These are phyloP conservation scores for Acropora tenuis DNA, from an alignment of 64 coral and sea anemone species.

Conservation along the genomic window DNA sequence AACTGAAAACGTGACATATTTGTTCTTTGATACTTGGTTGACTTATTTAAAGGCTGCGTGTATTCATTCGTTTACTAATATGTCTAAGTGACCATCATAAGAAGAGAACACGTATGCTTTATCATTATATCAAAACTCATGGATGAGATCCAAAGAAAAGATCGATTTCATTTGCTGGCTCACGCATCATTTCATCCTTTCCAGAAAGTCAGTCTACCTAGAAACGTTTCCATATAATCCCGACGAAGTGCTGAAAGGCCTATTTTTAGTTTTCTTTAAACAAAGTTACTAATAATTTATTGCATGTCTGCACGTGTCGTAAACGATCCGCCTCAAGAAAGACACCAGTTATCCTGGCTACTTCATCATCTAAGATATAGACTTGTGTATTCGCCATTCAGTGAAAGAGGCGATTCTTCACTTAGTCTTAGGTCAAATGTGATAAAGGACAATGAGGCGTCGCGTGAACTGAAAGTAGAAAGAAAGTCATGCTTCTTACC, in stretches of 20 bases:
- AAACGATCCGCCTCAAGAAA: too few species aligned
- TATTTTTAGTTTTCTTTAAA: too few species aligned
- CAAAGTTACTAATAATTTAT: too few species aligned
- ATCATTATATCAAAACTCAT: background rate
- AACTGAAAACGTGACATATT: background rate
- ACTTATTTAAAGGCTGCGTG: background rate
- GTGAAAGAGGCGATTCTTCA: background rate
- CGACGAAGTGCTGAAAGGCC: too few species aligned
- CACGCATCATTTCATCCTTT: background rate
- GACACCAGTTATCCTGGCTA: background rate
- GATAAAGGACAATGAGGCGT: background rate
- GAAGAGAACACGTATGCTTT: background rate
- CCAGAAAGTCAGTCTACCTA: too few species aligned
- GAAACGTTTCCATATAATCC: too few species aligned
- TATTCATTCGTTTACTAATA: background rate
- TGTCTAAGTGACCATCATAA: background rate
- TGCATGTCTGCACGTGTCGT: too few species aligned
- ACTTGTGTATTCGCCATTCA: background rate
- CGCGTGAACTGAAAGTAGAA: background rate
- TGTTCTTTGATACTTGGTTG: background rate
- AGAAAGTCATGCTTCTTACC: background rate
- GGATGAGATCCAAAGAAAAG: background rate
- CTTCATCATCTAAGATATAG: background rate
- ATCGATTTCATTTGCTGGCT: background rate
- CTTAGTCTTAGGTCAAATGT: constrained; percentile 10